Percentiles rank a stretch among this genome's conserved stretches.
Conservation (phyloP, 2,113 vertebrate genomes). For the Dipodomys spectabilis region DNA sequence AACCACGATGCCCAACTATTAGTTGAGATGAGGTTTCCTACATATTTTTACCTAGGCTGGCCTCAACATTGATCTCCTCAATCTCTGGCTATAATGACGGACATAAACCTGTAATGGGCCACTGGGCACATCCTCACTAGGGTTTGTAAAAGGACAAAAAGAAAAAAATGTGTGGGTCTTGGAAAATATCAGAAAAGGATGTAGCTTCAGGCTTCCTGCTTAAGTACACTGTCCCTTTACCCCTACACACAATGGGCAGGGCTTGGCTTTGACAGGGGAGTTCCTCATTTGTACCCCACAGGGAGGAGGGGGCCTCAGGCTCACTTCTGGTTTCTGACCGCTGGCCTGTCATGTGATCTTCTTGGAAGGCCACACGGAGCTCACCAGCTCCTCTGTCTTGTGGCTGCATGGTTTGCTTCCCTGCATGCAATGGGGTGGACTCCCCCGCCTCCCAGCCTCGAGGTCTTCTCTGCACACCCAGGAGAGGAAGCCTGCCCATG, state of each 20-base stretch:
- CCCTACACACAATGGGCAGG: neutral
- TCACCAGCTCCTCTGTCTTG: neutral
- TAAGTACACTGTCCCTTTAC: neutral
- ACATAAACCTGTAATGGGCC: too few species aligned
- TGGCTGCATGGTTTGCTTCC: neutral
- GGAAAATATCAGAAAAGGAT: constrained; percentile 58
- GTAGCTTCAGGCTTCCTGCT: neutral
- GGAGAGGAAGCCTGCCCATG: neutral
- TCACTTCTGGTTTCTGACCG: constrained; percentile 59
- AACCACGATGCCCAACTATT: too few species aligned
- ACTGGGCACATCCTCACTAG: constrained; percentile 15
- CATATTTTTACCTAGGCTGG: too few species aligned
- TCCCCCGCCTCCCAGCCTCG: neutral
- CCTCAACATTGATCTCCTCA: too few species aligned
- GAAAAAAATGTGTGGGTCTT: neutral
- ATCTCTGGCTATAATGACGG: too few species aligned
- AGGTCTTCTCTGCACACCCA: neutral
- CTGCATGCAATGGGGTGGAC: neutral
- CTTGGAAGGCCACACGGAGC: neutral
- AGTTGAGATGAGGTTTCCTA: too few species aligned
- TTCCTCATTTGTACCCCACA: constrained; percentile 4
- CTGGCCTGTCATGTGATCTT: neutral
- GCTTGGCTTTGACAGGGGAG: neutral
- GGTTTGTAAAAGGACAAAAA: neutral
- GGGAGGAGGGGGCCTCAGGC: neutral